These are phyloP conservation scores for Arenaria interpres DNA, from an alignment of 2,113 vertebrate genomes.

Conservation along the genomic window DNA sequence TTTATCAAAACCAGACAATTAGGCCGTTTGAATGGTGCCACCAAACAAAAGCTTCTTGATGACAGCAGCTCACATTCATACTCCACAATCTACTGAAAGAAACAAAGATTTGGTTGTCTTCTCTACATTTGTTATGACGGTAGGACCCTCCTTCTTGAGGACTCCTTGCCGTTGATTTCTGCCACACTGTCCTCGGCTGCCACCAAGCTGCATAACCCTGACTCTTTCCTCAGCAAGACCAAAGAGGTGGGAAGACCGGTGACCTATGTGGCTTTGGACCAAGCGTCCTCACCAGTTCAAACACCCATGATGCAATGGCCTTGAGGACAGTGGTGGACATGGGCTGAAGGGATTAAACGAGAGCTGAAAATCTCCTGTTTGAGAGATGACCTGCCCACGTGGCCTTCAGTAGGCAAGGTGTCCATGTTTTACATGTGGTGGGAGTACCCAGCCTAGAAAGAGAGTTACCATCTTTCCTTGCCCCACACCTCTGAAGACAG, in stretches of 20 bases:
- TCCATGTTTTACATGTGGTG: not conserved
- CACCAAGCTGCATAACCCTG: not conserved
- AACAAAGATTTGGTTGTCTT: not conserved
- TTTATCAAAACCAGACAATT: not conserved
- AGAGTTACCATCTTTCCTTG: not conserved
- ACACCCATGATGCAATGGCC: not conserved
- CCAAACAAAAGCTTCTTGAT: not conserved
- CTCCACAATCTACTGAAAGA: not conserved
- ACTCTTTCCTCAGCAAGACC: not conserved
- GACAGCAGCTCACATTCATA: not conserved
- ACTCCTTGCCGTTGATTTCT: not conserved
- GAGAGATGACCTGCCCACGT: not conserved
- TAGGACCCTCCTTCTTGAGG: not conserved
- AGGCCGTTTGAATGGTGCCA: not conserved
- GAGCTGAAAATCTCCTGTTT: not conserved
- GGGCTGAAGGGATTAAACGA: not conserved
- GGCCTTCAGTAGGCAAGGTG: not conserved
- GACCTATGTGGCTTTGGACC: not conserved
- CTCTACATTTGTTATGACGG: not conserved
- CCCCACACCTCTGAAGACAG: not conserved
- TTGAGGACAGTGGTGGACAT: not conserved
- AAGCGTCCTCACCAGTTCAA: not conserved
- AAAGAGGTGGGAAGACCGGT: not conserved
- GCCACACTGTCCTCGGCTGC: not conserved
- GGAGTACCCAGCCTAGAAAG: not conserved